Conservation (phyloP, 2,888 invertebrate genomes). For the Caenorhabditis sulstoni region DNA sequence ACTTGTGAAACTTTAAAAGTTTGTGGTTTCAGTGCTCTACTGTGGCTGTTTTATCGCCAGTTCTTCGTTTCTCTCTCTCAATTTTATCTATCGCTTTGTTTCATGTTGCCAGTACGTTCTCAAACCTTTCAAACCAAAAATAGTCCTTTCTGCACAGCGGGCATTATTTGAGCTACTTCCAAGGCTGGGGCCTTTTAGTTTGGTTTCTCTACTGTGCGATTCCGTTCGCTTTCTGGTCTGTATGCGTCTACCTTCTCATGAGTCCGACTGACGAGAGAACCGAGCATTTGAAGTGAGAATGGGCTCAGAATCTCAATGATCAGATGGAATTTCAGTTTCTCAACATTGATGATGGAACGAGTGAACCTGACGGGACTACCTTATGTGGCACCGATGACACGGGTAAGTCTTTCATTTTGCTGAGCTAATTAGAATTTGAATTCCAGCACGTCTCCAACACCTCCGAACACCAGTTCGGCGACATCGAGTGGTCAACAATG, state of each 20-base stretch:
- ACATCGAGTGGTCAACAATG: slow-evolving; percentile 31
- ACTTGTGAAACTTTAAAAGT: background rate
- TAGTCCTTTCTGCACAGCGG: too few species aligned
- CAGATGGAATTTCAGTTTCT: slow-evolving; percentile 11
- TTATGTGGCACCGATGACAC: slow-evolving; percentile 5
- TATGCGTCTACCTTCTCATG: slow-evolving; percentile 17
- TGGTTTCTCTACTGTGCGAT: slow-evolving; percentile 17
- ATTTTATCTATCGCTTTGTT: slow-evolving; percentile 38
- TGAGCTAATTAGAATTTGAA: background rate
- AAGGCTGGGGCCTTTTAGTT: slow-evolving; percentile 5
- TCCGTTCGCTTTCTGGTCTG: slow-evolving; percentile 27
- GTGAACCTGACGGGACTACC: slow-evolving; percentile 16
- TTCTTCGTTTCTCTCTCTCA: slow-evolving; percentile 30
- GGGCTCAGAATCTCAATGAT: background rate
- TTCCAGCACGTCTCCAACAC: slow-evolving; percentile 32
- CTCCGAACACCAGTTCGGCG: slow-evolving; percentile 16
- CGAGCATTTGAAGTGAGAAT: slow-evolving; percentile 23
- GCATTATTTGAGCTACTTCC: slow-evolving; percentile 13
- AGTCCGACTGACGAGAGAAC: slow-evolving; percentile 22
- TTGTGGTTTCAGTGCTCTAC: slow-evolving; percentile 21
- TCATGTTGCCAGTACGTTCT: slow-evolving; percentile 19
- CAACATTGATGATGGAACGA: slow-evolving; percentile 13
- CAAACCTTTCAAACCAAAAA: too few species aligned
- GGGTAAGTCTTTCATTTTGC: slow-evolving; percentile 4
- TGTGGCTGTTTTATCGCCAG: slow-evolving; percentile 46